Evolutionary conservation across 2,888 invertebrate species (phyloP).

Genomic region (Andrena marginata): DNA sequence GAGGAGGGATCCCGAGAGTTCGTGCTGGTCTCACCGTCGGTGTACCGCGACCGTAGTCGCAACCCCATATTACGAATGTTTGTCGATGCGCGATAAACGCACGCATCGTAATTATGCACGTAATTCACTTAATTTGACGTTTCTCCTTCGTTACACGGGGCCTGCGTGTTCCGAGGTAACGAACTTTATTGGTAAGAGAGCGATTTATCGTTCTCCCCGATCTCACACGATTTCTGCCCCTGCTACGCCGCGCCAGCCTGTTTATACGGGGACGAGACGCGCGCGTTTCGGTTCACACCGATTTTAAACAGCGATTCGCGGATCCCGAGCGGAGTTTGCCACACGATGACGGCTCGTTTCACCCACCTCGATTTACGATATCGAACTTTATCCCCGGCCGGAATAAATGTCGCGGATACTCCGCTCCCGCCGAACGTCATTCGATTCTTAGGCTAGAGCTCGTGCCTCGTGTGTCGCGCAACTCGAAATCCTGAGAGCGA

Average conservation of each 20-base stretch:
- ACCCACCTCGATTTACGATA: constrained; percentile 56
- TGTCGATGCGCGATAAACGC: constrained; percentile 79
- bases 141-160: constrained; percentile 74
- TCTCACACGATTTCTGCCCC: constrained; percentile 74
- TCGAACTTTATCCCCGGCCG: constrained; percentile 36
- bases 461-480: not conserved
- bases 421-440: not conserved
- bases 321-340: constrained; percentile 19
- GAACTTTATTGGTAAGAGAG: constrained; percentile 77
- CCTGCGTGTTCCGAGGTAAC: constrained; percentile 75
- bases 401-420: constrained; percentile 43
- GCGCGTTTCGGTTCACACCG: constrained; percentile 55
- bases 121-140: constrained; percentile 81
- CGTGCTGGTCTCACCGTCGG: constrained; percentile 64
- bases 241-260: constrained; percentile 37
- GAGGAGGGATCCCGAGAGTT: constrained; percentile 46
- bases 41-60: constrained; percentile 58
- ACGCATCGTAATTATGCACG: constrained; percentile 79
- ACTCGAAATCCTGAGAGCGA: not conserved
- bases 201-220: constrained; percentile 74
- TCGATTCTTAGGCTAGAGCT: not conserved
- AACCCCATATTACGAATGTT: constrained; percentile 77
- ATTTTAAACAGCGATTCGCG: constrained; percentile 56
- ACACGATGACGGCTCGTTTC: constrained; percentile 58
- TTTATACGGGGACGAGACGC: constrained; percentile 55